phyloP scores from a whole-genome alignment of 2,113 vertebrate genomes.

The Phocoena phocoena region DNA sequence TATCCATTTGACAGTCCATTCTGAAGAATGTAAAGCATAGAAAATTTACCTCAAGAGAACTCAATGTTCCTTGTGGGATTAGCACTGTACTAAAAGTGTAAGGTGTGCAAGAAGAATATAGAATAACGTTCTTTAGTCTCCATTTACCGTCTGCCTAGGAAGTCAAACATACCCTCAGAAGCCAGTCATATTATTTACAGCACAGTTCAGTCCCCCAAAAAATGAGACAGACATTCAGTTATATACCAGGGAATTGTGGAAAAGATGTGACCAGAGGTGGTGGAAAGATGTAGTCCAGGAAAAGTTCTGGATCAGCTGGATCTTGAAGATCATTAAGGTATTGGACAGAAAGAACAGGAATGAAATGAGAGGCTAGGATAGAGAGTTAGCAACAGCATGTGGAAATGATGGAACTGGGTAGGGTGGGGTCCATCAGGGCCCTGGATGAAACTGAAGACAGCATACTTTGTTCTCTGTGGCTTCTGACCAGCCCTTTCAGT shows the following conservation, averaged over 20 bases:
- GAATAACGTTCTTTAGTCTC: not conserved
- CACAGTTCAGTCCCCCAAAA: not conserved
- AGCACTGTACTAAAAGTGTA: not conserved
- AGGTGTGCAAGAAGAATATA: not conserved
- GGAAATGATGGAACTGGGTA: not conserved
- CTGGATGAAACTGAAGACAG: not conserved
- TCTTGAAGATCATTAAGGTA: not conserved
- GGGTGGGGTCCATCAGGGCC: not conserved
- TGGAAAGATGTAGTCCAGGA: not conserved
- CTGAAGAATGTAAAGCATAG: not conserved
- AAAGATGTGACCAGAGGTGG: not conserved
- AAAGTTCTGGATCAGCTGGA: not conserved
- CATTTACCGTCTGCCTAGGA: not conserved
- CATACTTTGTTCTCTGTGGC: not conserved
- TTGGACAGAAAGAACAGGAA: not conserved
- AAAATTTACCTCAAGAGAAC: not conserved
- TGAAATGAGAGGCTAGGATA: not conserved
- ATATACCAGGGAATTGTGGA: not conserved
- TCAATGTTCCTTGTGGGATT: not conserved
- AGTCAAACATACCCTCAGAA: not conserved
- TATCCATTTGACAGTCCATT: not conserved
- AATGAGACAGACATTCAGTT: not conserved
- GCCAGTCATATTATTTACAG: conserved; percentile 18
- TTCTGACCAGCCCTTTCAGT: not conserved
- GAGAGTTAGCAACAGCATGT: not conserved